Conservation (phyloP, 2,888 invertebrate species). For the Iselma pallidipennis region DNA sequence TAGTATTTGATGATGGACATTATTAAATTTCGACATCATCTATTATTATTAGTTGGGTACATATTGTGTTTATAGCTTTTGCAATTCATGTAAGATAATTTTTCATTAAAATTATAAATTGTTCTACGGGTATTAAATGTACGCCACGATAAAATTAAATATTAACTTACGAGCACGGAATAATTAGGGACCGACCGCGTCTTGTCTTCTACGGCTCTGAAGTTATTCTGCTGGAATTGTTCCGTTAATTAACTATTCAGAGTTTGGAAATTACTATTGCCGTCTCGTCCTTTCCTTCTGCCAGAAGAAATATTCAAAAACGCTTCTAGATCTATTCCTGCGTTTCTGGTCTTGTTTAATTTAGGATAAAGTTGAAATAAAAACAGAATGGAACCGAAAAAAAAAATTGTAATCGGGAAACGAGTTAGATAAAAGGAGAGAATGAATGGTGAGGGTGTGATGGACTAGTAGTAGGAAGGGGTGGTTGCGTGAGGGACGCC, state of each 20-base stretch:
- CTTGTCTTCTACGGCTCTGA: slow-evolving; percentile 40
- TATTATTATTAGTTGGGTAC: too few species aligned
- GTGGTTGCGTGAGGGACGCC: slow-evolving; percentile 20
- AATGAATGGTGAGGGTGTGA: too few species aligned
- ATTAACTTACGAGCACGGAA: slow-evolving; percentile 50
- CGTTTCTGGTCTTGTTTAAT: not conserved
- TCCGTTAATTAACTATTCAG: slow-evolving; percentile 49
- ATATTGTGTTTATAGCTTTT: not conserved
- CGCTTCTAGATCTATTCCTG: not conserved
- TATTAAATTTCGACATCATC: not conserved
- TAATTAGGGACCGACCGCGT: slow-evolving; percentile 44
- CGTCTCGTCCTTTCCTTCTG: slow-evolving; percentile 12
- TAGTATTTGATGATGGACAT: not conserved
- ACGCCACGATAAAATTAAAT: slow-evolving; percentile 49
- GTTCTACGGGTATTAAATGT: slow-evolving; percentile 47
- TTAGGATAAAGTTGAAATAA: not conserved
- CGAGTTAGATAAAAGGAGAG: not conserved
- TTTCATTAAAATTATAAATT: slow-evolving; percentile 51
- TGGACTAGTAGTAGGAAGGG: not conserved
- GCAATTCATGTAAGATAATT: slow-evolving; percentile 44
- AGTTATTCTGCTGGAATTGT: slow-evolving; percentile 48
- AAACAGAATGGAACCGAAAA: not conserved
- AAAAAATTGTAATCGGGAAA: not conserved
- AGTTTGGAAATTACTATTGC: slow-evolving; percentile 32
- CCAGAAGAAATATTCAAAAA: slow-evolving; percentile 9